Evolutionary conservation across 2,888 invertebrate species (phyloP), one percentile per base, ranked within the genome.

Genomic region (Mongoloraphidia duomilia): DNA sequence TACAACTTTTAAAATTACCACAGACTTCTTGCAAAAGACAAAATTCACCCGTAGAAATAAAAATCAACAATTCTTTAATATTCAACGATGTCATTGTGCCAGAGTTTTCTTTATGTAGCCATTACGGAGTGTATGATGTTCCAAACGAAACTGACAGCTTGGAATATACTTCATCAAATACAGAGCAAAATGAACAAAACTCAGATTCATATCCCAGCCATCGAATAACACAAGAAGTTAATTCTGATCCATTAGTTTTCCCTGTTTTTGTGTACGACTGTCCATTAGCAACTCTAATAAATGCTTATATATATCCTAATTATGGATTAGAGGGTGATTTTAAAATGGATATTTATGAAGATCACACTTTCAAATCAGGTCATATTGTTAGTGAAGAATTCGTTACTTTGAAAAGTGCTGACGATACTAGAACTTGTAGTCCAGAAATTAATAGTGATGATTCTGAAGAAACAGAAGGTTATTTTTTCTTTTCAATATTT

Each of bases 261-360:
- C 82, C 82, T 0, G 64, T 83, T 49, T 83, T 80, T 58, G 72
- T 80, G n/a, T 83, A 80, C 58, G 79, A 81, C 60, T 82, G 82
- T 61, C 75, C 78, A 2, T 63, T 78, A 42, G 69, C 73, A 26
- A 65, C 72, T 50, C 61, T 82, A 36, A 76, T 77, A n/a, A 73
- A 76, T 53, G 69, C 72, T 1, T 66, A 76, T 38, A 63, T 73
- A 6, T 67, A 70, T 55, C 61, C 62, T 11, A 60, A 61, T 8
- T 60, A 59, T 47, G 61, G 58, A 9, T 60, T 64, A 3, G 58
- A 63, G 9, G 60, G 60, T 35, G 41, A 51, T 35, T 12, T 43
- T 10, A 37, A 46, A 13, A 68, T 66, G 49, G 76, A 77, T 57
- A 63, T 74, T 43, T 75, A 70, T 58, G 70, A 73, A 52, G 75